phyloP scores from a whole-genome alignment of 2,113 vertebrate species.

The Ictidomys tridecemlineatus region DNA sequence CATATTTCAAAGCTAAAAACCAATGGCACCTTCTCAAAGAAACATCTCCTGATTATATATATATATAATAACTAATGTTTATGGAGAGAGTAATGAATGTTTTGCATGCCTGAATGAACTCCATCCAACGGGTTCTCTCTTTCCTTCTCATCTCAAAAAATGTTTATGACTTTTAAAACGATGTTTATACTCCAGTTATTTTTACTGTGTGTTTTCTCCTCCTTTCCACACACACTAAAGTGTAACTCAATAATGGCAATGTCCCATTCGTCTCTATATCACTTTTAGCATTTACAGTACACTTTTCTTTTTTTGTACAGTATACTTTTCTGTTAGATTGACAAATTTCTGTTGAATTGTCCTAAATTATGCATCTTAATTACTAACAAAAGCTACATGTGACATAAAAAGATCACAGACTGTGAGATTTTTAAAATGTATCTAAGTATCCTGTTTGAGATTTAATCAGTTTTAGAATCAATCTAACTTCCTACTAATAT shows the following conservation, averaged over 20 bases:
- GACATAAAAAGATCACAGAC: background rate
- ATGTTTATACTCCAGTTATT: background rate
- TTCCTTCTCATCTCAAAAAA: conserved; percentile 4
- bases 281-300: background rate
- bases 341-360: background rate
- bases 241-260: background rate
- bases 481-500: background rate
- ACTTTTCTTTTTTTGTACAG: background rate
- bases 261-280: background rate
- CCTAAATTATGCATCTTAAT: background rate
- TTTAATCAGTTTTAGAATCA: background rate
- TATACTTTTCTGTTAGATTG: background rate
- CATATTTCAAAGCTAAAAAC: background rate
- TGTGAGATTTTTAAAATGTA: background rate
- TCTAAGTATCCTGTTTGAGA: background rate
- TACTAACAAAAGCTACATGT: background rate
- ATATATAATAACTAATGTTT: background rate
- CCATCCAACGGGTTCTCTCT: background rate
- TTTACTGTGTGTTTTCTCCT: background rate
- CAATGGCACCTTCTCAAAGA: background rate
- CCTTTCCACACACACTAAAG: background rate
- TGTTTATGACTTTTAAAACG: background rate
- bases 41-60: background rate
- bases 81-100: background rate
- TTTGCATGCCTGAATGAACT: background rate